These are phyloP conservation scores for Molossus molossus DNA, from an alignment of 2,797 vertebrate species.

Conservation along the genomic window DNA sequence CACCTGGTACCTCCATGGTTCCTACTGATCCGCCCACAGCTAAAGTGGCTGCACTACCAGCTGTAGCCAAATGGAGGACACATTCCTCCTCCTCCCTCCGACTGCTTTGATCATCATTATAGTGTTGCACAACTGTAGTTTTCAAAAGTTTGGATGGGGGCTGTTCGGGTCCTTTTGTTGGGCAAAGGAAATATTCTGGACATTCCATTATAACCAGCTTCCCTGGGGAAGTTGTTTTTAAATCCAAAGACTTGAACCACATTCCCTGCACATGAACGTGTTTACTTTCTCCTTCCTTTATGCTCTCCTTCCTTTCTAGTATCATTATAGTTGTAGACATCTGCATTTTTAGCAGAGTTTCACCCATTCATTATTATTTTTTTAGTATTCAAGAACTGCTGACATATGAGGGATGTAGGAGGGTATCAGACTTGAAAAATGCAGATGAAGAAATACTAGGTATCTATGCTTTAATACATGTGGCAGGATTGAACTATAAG, in stretches of 20 bases:
- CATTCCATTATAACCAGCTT: slow-evolving; percentile 80
- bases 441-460: slow-evolving; percentile 85
- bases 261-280: slow-evolving; percentile 81
- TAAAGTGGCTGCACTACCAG: slow-evolving; percentile 66
- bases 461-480: slow-evolving; percentile 90
- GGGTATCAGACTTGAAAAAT: slow-evolving; percentile 85
- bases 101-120: slow-evolving; percentile 77
- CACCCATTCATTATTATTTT: slow-evolving; percentile 76
- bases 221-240: slow-evolving; percentile 83
- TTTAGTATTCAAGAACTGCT: slow-evolving; percentile 81
- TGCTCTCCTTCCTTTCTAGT: slow-evolving; percentile 63
- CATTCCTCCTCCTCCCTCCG: background rate
- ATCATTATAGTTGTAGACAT: slow-evolving; percentile 80
- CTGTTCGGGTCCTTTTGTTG: slow-evolving; percentile 83
- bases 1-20: slow-evolving; percentile 83
- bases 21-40: slow-evolving; percentile 81
- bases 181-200: slow-evolving; percentile 76
- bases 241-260: slow-evolving; percentile 88
- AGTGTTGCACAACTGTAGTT: slow-evolving; percentile 80
- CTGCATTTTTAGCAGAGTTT: slow-evolving; percentile 86
- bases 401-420: slow-evolving; percentile 79
- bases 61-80: slow-evolving; percentile 70
- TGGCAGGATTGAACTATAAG: slow-evolving; percentile 93
- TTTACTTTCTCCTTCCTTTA: slow-evolving; percentile 71
- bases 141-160: slow-evolving; percentile 80